A percentile compares a stretch with the other conserved stretches of the same genome.
Conservation (phyloP, 2,888 invertebrate genomes). For the Chrysodeixis includens region DNA sequence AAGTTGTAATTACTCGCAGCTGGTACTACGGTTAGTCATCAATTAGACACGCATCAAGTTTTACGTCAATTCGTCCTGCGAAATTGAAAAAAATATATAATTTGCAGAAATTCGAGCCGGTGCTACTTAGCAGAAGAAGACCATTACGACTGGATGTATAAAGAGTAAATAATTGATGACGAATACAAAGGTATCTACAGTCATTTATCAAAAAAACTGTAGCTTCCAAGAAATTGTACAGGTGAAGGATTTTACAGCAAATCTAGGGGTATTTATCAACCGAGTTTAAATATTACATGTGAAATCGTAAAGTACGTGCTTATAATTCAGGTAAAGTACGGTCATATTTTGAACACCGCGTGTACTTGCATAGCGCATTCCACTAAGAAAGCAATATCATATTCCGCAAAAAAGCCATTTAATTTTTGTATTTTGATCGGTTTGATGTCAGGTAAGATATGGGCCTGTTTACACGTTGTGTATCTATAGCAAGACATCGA, state of each 20-base stretch:
- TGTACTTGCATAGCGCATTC: too few relatives aligned
- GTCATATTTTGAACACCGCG: too few relatives aligned
- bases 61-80: neutral
- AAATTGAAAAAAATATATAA: neutral
- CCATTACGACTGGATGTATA: neutral
- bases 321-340: too few relatives aligned
- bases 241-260: neutral
- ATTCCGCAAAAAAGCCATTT: too few relatives aligned
- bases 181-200: neutral
- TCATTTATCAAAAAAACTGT: neutral
- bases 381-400: too few relatives aligned
- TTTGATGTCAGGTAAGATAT: too few relatives aligned
- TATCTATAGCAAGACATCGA: neutral
- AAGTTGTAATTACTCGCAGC: neutral
- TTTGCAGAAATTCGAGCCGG: neutral
- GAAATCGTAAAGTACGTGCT: too few relatives aligned
- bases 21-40: slow-evolving; percentile 1
- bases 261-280: too few relatives aligned
- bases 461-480: too few relatives aligned
- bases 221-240: neutral
- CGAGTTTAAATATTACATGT: too few relatives aligned
- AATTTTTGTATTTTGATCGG: too few relatives aligned
- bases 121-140: neutral
- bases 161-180: too few relatives aligned
- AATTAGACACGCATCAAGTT: neutral